Conservation (phyloP, 2,888 invertebrate species). For the Harpalus rufipes region DNA sequence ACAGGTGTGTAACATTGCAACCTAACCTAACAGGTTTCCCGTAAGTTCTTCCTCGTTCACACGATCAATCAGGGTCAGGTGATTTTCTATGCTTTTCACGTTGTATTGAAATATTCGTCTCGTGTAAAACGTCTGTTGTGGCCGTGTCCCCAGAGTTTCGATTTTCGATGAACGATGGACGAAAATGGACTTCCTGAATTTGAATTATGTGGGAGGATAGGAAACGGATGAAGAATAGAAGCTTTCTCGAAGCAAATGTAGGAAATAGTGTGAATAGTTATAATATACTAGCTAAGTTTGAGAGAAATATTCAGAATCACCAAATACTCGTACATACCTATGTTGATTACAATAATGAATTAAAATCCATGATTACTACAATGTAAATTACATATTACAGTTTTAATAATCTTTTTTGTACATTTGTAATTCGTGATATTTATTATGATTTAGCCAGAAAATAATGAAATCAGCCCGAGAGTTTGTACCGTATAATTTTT, state of each 20-base stretch:
- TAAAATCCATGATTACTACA: too few species aligned
- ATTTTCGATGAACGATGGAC: slow-evolving; percentile 8
- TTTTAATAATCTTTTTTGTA: too few species aligned
- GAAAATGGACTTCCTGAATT: slow-evolving; percentile 45
- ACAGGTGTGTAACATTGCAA: neutral
- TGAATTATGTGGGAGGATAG: slow-evolving; percentile 41
- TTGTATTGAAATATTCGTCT: slow-evolving; percentile 56
- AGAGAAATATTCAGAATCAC: neutral
- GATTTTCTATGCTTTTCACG: slow-evolving; percentile 56
- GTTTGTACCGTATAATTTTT: too few species aligned
- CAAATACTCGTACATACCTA: too few species aligned
- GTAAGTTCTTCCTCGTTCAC: slow-evolving; percentile 30
- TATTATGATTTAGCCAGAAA: too few species aligned
- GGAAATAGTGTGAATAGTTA: neutral
- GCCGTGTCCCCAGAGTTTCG: slow-evolving; percentile 33
- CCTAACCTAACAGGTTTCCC: slow-evolving; percentile 37
- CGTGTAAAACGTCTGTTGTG: slow-evolving; percentile 53
- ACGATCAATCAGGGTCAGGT: slow-evolving; percentile 52
- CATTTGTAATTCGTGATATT: too few species aligned
- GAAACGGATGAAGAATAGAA: slow-evolving; percentile 8
- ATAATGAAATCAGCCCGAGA: too few species aligned
- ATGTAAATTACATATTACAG: too few species aligned
- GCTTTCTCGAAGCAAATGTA: neutral
- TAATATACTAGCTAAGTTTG: neutral
- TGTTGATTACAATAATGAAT: too few species aligned